Percentiles rank a stretch among this genome's conserved stretches.
phyloP scores from a whole-genome alignment of 2,888 invertebrate species.

The Lymantria monacha region DNA sequence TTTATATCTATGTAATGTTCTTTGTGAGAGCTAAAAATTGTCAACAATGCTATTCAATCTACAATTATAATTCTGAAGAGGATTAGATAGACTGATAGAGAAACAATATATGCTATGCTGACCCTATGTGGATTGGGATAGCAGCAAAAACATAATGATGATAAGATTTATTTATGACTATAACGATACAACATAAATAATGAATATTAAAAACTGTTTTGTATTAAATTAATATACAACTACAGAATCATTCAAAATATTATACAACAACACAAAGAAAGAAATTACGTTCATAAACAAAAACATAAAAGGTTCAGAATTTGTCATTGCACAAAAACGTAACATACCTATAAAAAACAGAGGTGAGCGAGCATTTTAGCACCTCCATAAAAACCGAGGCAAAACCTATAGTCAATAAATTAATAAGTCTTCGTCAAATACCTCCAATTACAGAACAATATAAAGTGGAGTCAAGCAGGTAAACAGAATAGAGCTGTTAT shows the following conservation, averaged over 20 bases:
- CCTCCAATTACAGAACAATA: slow-evolving; percentile 77
- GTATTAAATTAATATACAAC: not conserved
- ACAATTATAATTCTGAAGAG: too few relatives aligned
- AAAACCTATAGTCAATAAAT: slow-evolving; percentile 76
- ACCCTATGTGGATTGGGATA: too few relatives aligned
- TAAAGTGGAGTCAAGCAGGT: slow-evolving; percentile 74
- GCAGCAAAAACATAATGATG: too few relatives aligned
- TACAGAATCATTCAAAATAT: not conserved
- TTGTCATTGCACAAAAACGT: slow-evolving; percentile 19
- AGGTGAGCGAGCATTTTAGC: slow-evolving; percentile 67
- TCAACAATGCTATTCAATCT: too few relatives aligned
- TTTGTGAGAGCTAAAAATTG: too few relatives aligned
- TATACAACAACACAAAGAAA: slow-evolving; percentile 9
- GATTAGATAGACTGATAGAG: too few relatives aligned
- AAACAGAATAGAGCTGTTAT: slow-evolving; percentile 81
- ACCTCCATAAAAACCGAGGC: slow-evolving; percentile 74
- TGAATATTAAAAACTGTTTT: not conserved
- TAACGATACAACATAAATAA: not conserved
- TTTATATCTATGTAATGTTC: too few relatives aligned
- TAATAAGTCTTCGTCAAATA: slow-evolving; percentile 80
- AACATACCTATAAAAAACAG: slow-evolving; percentile 40
- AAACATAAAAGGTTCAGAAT: slow-evolving; percentile 21
- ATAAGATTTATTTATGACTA: too few relatives aligned
- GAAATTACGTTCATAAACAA: slow-evolving; percentile 22
- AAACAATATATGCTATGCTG: too few relatives aligned